phyloP scores from a whole-genome alignment of 2,797 vertebrate genomes.

The Pseudomugil tenellus region DNA sequence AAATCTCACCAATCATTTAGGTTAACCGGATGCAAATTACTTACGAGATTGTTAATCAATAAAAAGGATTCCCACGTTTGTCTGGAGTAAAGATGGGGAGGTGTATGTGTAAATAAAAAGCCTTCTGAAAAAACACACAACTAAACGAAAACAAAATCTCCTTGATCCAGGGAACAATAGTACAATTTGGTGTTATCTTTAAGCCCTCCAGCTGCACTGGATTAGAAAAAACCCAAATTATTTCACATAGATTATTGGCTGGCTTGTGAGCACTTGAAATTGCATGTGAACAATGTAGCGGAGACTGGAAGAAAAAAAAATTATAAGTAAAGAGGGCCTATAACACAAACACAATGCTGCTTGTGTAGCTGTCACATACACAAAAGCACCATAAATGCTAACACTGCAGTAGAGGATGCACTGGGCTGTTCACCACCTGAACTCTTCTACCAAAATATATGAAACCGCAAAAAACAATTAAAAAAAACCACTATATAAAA shows the following conservation, averaged over 20 bases:
- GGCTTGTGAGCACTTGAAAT: background rate
- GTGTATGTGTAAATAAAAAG: background rate
- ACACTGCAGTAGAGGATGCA: background rate
- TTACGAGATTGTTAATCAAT: background rate
- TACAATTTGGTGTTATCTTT: background rate
- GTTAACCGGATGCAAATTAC: background rate
- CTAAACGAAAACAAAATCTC: background rate
- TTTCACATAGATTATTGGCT: background rate
- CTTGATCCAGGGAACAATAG: background rate
- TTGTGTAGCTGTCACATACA: background rate
- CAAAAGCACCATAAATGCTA: background rate
- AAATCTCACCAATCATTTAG: background rate
- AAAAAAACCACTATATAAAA: no score
- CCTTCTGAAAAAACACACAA: background rate
- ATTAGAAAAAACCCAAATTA: background rate
- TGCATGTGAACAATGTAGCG: background rate
- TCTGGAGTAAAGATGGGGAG: background rate
- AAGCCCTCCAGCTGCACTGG: background rate
- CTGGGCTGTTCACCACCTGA: background rate
- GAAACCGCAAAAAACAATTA: no score
- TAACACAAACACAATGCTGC: background rate
- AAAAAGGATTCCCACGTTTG: background rate
- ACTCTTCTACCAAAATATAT: background rate
- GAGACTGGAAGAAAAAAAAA: no score
- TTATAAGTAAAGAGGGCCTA: background rate